Conservation (phyloP, 2,113 vertebrate species). For the Romanogobio albipinnatus region DNA sequence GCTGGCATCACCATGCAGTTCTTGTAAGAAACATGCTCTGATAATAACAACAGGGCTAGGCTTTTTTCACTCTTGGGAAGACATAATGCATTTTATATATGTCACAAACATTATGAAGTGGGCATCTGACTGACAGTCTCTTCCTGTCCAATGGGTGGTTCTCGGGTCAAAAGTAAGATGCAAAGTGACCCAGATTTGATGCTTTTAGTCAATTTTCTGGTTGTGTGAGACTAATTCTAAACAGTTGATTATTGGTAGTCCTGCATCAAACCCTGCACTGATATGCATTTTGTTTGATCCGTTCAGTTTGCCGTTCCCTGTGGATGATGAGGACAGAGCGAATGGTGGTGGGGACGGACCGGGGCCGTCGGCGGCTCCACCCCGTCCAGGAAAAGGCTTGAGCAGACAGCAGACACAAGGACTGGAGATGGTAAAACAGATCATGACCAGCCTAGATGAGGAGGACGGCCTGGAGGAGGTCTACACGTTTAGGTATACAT, state of each 20-base stretch:
- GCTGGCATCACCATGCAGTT: conserved; percentile 87
- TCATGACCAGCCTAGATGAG: conserved; percentile 86
- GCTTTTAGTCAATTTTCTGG: not conserved
- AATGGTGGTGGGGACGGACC: conserved; percentile 52
- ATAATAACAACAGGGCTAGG: not conserved
- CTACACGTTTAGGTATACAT: conserved; percentile 87
- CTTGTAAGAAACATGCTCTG: conserved; percentile 81
- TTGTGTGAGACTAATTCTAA: not conserved
- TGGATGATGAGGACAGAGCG: conserved; percentile 62
- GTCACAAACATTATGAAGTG: not conserved
- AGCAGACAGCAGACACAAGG: conserved; percentile 82
- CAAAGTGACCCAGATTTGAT: not conserved
- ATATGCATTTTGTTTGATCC: not conserved
- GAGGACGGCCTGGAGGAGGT: conserved; percentile 87
- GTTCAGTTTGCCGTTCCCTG: conserved; percentile 86
- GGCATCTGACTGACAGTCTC: not conserved
- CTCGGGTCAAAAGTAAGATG: not conserved
- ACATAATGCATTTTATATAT: no score
- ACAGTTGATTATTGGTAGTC: not conserved
- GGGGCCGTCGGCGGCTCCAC: conserved; percentile 1
- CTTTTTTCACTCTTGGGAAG: not conserved
- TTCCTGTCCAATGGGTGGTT: not conserved
- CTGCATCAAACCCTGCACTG: not conserved
- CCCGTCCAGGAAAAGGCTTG: conserved; percentile 77
- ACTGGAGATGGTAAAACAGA: conserved; percentile 79